phyloP scores from a whole-genome alignment of 2,797 vertebrate species.

The Pelochelys cantorii region DNA sequence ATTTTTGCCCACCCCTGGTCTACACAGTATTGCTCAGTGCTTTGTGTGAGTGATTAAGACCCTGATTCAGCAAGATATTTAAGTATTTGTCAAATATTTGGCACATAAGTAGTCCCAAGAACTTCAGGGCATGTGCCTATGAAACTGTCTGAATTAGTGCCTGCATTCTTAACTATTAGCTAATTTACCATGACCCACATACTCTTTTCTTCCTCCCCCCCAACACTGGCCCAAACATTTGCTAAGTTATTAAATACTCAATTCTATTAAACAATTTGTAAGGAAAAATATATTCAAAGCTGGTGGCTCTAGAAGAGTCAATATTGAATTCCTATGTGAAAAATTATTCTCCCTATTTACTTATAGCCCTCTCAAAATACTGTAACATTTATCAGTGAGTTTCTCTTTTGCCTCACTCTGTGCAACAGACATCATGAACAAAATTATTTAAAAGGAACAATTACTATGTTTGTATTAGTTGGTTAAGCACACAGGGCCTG shows the following conservation, averaged over 20 bases:
- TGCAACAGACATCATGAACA: neutral
- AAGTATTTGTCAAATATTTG: neutral
- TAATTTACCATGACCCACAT: neutral
- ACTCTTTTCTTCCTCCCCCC: neutral
- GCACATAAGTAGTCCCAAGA: neutral
- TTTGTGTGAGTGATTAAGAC: neutral
- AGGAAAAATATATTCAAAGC: neutral
- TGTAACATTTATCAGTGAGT: neutral
- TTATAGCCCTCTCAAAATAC: slow-evolving; percentile 5
- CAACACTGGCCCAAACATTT: neutral
- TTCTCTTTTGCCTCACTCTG: neutral
- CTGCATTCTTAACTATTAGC: neutral
- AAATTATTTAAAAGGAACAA: neutral
- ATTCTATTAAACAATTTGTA: slow-evolving; percentile 30
- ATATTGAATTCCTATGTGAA: slow-evolving; percentile 12
- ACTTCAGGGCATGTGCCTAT: neutral
- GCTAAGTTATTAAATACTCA: neutral
- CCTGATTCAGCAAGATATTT: neutral
- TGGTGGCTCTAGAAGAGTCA: neutral
- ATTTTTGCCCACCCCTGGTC: neutral
- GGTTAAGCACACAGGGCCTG: neutral
- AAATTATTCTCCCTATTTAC: neutral
- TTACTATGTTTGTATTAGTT: neutral
- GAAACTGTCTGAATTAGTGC: neutral
- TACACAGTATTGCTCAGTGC: neutral